phyloP scores from a whole-genome alignment of 1,140 invertebrate genomes.

The Eubasilissa regina region DNA sequence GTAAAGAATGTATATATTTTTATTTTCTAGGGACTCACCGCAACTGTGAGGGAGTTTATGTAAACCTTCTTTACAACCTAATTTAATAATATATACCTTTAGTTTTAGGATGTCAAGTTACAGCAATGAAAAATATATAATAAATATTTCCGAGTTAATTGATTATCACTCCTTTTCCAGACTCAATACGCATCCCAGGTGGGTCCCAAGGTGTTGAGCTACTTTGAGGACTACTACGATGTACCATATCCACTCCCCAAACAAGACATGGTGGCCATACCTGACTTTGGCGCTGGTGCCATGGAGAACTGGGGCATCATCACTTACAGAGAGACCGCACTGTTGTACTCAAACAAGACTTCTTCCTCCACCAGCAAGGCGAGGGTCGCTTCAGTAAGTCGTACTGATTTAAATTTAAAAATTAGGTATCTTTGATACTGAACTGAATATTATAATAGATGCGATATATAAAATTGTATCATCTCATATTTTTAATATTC shows the following conservation, averaged over 20 bases:
- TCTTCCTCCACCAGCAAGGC: constrained; percentile 77
- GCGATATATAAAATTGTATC: too few relatives aligned
- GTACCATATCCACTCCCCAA: constrained; percentile 71
- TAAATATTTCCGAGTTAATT: neutral
- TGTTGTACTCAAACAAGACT: constrained; percentile 80
- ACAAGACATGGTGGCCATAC: constrained; percentile 81
- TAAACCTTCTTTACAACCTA: too few relatives aligned
- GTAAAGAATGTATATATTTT: too few relatives aligned
- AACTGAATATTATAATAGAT: too few relatives aligned
- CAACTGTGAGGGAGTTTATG: too few relatives aligned
- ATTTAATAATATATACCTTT: too few relatives aligned
- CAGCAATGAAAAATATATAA: too few relatives aligned
- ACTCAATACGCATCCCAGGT: constrained; percentile 75
- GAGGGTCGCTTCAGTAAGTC: constrained; percentile 75
- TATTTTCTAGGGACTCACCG: too few relatives aligned
- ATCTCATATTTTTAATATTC: too few relatives aligned
- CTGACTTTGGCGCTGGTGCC: constrained; percentile 83
- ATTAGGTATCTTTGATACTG: too few relatives aligned
- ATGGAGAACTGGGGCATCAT: constrained; percentile 86
- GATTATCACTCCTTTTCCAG: constrained; percentile 64
- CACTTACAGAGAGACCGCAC: constrained; percentile 76
- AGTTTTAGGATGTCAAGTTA: too few relatives aligned
- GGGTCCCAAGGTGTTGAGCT: constrained; percentile 81
- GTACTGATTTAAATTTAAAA: too few relatives aligned
- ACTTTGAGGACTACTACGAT: constrained; percentile 75